Conservation (phyloP, 2,888 invertebrate species). For the Brachyopa scutellaris region DNA sequence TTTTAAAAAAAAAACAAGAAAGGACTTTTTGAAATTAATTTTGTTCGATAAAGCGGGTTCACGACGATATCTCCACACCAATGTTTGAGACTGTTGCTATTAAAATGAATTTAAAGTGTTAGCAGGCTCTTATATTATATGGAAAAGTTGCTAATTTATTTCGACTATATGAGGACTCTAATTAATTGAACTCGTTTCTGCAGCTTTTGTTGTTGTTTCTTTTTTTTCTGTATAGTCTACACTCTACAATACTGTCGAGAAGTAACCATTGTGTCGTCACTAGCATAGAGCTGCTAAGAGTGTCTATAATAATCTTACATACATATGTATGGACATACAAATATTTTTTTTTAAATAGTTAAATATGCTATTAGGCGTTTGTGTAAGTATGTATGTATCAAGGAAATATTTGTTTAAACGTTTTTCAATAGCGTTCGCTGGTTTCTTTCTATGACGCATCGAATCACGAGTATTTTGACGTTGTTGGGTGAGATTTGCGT, state of each 20-base stretch:
- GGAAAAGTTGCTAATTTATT: slow-evolving; percentile 65
- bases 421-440: slow-evolving; percentile 38
- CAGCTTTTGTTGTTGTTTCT: slow-evolving; percentile 24
- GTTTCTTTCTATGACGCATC: slow-evolving; percentile 41
- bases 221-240: neutral
- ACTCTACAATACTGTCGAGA: slow-evolving; percentile 40
- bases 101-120: slow-evolving; percentile 54
- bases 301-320: too few species aligned
- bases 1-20: neutral
- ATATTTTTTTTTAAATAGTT: slow-evolving; percentile 3
- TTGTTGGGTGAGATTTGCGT: neutral
- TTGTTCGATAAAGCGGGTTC: neutral
- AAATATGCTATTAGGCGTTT: slow-evolving; percentile 33
- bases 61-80: neutral
- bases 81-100: slow-evolving; percentile 46
- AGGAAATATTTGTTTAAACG: slow-evolving; percentile 30
- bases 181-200: slow-evolving; percentile 79
- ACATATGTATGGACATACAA: too few species aligned
- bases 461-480: slow-evolving; percentile 33
- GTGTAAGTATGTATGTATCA: neutral
- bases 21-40: neutral
- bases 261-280: slow-evolving; percentile 35
- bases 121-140: slow-evolving; percentile 63
- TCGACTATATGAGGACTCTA: slow-evolving; percentile 76
- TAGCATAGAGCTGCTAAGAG: slow-evolving; percentile 46